Percentiles rank a stretch among this genome's conserved stretches.
Evolutionary conservation across 1,140 invertebrate genomes (phyloP).

Genomic region (Sarcophaga bullata): DNA sequence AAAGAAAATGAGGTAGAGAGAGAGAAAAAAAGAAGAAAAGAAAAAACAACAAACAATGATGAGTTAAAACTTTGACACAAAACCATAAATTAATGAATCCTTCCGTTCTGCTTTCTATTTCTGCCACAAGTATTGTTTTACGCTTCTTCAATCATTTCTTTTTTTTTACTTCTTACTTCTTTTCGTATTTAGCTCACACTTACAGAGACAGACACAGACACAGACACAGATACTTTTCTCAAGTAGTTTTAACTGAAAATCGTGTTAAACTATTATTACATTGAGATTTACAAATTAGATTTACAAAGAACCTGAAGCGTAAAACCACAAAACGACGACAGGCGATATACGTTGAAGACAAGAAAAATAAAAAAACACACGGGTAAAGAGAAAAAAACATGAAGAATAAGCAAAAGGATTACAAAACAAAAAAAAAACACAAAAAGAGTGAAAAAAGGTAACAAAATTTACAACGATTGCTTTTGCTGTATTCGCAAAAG

Average conservation of each 20-base stretch:
- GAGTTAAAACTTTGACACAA: slow-evolving; percentile 13
- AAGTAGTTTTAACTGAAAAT: slow-evolving; percentile 6
- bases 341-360: not conserved
- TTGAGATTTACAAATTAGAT: slow-evolving; percentile 27
- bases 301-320: slow-evolving; percentile 12
- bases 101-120: not conserved
- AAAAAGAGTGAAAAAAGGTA: no score
- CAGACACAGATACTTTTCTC: not conserved
- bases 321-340: not conserved
- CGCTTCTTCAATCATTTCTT: no score
- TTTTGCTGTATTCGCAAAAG: no score
- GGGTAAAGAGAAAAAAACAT: no score
- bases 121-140: not conserved
- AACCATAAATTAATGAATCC: slow-evolving; percentile 16
- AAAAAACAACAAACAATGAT: no score
- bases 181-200: not conserved
- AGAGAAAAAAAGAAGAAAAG: no score
- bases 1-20: no score
- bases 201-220: no score
- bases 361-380: not conserved
- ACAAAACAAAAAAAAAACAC: no score
- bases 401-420: no score
- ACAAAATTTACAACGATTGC: no score
- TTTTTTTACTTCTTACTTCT: not conserved
- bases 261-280: slow-evolving; percentile 24